phyloP scores from a whole-genome alignment of 2,113 vertebrate genomes.

The Tricholaema leucomelas region DNA sequence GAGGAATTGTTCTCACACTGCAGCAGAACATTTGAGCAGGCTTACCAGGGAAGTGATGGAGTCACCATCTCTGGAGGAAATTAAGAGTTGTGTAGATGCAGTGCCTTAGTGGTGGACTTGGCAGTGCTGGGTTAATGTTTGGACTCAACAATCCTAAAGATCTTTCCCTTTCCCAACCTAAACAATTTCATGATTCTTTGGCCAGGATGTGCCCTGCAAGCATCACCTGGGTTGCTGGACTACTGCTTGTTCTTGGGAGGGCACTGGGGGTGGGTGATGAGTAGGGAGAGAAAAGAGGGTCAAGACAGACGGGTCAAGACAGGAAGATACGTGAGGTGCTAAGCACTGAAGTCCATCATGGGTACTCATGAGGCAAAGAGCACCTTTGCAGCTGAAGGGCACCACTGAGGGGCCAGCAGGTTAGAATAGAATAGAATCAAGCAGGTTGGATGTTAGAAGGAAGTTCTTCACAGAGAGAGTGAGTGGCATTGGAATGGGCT shows the following conservation, averaged over 20 bases:
- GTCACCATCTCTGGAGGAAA: background rate
- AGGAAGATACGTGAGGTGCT: background rate
- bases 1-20: no score
- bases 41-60: background rate
- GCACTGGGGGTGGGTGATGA: background rate
- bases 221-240: background rate
- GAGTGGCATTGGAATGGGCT: no score
- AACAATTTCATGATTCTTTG: background rate
- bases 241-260: background rate
- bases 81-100: background rate
- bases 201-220: background rate
- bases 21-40: background rate
- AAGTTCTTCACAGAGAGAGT: no score
- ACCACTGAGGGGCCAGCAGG: background rate
- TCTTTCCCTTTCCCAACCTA: background rate
- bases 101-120: background rate
- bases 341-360: background rate
- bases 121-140: background rate
- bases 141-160: background rate
- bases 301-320: background rate
- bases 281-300: background rate
- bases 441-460: no score
- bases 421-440: no score
- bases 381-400: background rate
- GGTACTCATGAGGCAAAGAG: background rate